Base-by-base conservation (phyloP, 2,797 vertebrate genomes). In the Periophthalmus magnuspinnatus region DNA sequence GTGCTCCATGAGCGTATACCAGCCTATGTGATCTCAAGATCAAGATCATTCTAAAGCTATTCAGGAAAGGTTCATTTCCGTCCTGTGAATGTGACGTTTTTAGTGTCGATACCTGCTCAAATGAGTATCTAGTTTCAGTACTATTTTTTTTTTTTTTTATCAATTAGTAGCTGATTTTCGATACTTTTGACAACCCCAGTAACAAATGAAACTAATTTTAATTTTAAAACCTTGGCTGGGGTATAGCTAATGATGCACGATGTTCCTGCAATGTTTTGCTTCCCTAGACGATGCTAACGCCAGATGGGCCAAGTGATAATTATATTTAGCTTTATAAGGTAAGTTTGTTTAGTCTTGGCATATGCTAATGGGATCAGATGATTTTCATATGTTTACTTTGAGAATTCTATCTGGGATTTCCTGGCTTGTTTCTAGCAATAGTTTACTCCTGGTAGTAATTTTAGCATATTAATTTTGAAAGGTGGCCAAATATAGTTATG, bases 241-340 rank as follows among this genome's bases (percentile, higher is more conserved):
- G 5, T 6, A 28, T 24, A 28, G 13, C 55, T 57, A 55, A 55
- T 24, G 21, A 21, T 11, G 10, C 55, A 57, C 24, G 2, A 32
- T 32, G 24, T 22, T 22, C 52, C 22, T 13, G 33, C 10, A 61
- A 21, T n/a, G 36, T 61, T 61, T 61, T 41, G 36, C 59, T 41
- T 21, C 36, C 34, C 36, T 14, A 22, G 59, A 61, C 33, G n/a
- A 41, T 22, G n/a, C 59, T 41, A 14, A 41, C 59, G 11, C 34
- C 34, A 61, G 34, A 41, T 61, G 59, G 59, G n/a, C 59, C n/a
- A 33, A 60, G 33, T 36, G 17, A 52, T 47, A 24, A 74, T 63
- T 63, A n/a, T 13, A 38, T 65, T 65, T 65, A 3, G 28, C 22
- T 24, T 48, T 8, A 24, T 50, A 52, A 33, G 48, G 64, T 21